phyloP scores from a whole-genome alignment of 2,888 invertebrate species.

The Actias luna region DNA sequence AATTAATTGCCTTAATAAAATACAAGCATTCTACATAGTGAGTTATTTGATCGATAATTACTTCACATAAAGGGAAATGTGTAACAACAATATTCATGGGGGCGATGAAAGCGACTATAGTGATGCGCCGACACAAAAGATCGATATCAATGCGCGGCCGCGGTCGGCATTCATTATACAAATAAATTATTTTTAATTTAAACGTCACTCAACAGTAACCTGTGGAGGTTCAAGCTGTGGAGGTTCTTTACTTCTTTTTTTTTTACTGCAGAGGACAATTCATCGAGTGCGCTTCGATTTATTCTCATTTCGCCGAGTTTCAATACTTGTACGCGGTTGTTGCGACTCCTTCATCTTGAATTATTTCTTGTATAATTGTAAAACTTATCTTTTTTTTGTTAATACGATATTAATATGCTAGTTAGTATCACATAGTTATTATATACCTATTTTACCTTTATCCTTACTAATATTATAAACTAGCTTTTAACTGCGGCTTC shows the following conservation, averaged over 20 bases:
- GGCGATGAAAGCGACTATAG: conserved; percentile 41
- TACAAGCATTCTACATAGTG: conserved; percentile 30
- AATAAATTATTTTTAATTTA: conserved; percentile 65
- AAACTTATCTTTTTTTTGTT: too few relatives aligned
- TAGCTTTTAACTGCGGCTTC: too few relatives aligned
- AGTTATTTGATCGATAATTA: conserved; percentile 48
- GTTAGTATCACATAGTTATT: too few relatives aligned
- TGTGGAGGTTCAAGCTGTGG: conserved; percentile 34
- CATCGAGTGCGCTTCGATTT: not conserved
- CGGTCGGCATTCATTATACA: conserved; percentile 38
- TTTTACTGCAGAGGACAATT: not conserved
- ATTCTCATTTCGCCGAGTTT: not conserved
- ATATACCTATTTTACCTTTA: too few relatives aligned
- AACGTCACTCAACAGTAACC: conserved; percentile 53
- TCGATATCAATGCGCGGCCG: conserved; percentile 38
- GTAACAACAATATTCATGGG: conserved; percentile 51
- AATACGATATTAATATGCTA: too few relatives aligned
- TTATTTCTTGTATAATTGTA: too few relatives aligned
- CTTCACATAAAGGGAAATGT: conserved; percentile 42
- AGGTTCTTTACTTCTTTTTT: conserved; percentile 2
- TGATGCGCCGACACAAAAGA: conserved; percentile 52
- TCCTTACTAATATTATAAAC: too few relatives aligned
- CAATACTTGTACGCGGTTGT: not conserved
- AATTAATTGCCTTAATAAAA: conserved; percentile 48
- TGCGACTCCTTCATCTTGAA: too few relatives aligned